phyloP scores from a whole-genome alignment of 92 coral and sea anemone species.

The Parazoanthus atlanticus region DNA sequence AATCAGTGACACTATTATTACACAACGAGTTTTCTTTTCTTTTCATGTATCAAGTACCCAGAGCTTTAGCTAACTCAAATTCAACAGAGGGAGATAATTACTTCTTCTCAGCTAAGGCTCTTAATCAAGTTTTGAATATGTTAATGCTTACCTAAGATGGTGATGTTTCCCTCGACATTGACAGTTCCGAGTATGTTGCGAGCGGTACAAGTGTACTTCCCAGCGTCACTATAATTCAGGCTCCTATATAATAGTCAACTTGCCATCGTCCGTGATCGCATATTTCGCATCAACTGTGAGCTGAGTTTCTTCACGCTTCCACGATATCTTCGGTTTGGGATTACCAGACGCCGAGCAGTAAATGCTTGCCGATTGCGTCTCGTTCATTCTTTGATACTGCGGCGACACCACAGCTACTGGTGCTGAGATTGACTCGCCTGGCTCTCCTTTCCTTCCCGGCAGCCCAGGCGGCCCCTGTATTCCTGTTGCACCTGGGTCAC shows the following conservation, averaged over 20 bases:
- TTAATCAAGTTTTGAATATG: neutral
- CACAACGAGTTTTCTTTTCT: neutral
- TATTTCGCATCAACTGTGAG: neutral
- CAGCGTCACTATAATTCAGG: constrained; percentile 41
- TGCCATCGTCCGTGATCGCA: constrained; percentile 24
- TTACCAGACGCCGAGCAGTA: constrained; percentile 46
- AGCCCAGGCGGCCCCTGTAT: constrained; percentile 31
- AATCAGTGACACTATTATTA: no score
- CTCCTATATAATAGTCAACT: neutral
- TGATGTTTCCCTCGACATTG: neutral
- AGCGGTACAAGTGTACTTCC: constrained; percentile 36
- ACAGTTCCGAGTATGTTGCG: constrained; percentile 29
- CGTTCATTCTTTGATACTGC: neutral
- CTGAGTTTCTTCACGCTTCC: constrained; percentile 16
- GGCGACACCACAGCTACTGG: constrained; percentile 39
- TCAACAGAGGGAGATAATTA: no score
- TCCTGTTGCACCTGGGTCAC: constrained; percentile 27
- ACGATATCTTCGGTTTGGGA: constrained; percentile 36
- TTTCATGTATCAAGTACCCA: neutral
- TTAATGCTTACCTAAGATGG: constrained; percentile 8
- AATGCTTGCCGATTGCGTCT: constrained; percentile 24
- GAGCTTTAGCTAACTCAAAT: neutral
- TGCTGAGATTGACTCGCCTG: constrained; percentile 37
- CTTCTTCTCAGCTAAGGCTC: neutral
- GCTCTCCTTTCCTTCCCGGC: constrained; percentile 24